phyloP scores from a whole-genome alignment of 2,113 vertebrate species.

The Myiopsitta monachus region DNA sequence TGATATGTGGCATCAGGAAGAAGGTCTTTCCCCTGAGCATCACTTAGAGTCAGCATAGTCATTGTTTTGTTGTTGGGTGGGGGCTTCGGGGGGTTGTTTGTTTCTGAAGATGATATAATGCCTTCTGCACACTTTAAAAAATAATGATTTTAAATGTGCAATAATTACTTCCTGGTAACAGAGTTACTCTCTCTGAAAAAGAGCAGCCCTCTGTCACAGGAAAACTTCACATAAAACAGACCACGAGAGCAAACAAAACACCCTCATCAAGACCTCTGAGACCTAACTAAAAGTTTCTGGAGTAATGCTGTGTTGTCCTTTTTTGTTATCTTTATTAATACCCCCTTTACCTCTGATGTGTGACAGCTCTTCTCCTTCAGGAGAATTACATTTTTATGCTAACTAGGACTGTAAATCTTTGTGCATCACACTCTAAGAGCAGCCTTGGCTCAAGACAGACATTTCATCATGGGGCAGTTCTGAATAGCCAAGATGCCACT shows the following conservation, averaged over 20 bases:
- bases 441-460: background rate
- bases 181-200: background rate
- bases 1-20: accelerated
- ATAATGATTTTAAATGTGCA: background rate
- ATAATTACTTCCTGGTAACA: background rate
- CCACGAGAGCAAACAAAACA: accelerated
- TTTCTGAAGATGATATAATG: background rate
- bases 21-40: background rate
- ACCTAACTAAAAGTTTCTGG: background rate
- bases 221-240: background rate
- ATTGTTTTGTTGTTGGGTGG: background rate
- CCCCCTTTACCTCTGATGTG: background rate
- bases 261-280: background rate
- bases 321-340: background rate
- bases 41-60: accelerated
- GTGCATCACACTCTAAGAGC: background rate
- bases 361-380: background rate
- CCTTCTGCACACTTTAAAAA: background rate
- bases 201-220: background rate
- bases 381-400: background rate
- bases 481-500: background rate
- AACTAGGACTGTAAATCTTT: background rate
- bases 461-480: background rate
- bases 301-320: background rate
- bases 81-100: background rate